A percentile compares a stretch with the other conserved stretches of the same genome.
Conservation (phyloP, 2,113 vertebrate genomes). For the Cervus canadensis region DNA sequence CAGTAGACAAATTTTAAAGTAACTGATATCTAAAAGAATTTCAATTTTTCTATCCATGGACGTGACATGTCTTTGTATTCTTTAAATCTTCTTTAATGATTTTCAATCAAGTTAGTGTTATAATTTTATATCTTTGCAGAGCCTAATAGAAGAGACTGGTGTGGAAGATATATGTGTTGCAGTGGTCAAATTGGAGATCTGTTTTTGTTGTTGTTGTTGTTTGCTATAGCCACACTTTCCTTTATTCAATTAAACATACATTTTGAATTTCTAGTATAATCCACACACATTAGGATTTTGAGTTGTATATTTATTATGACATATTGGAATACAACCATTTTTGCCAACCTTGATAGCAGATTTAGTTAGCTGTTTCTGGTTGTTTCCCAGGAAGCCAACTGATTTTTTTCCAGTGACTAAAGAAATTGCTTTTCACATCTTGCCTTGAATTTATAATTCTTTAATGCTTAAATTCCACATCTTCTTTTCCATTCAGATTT, state of each 20-base stretch:
- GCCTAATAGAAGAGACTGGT: neutral
- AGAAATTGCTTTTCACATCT: neutral
- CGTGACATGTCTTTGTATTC: neutral
- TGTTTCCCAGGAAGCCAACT: neutral
- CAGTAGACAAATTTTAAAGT: neutral
- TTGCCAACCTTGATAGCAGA: neutral
- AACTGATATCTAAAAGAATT: neutral
- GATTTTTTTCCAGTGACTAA: neutral
- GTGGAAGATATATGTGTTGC: neutral
- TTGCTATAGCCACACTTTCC: too few species aligned
- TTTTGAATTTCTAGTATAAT: neutral
- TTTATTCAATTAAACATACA: neutral
- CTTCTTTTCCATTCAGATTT: neutral
- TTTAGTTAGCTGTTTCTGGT: neutral
- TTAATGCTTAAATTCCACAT: neutral
- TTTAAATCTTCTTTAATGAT: neutral
- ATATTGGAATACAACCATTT: neutral
- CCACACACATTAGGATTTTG: neutral
- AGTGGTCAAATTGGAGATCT: neutral
- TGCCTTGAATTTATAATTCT: neutral
- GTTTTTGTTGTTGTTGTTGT: rapidly evolving
- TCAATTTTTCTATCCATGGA: neutral
- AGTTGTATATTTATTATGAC: neutral
- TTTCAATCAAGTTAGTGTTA: neutral
- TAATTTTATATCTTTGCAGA: neutral